Evolutionary conservation across 2,113 vertebrate genomes (phyloP), one percentile per base, ranked within the genome.

Genomic region (Martes martes): DNA sequence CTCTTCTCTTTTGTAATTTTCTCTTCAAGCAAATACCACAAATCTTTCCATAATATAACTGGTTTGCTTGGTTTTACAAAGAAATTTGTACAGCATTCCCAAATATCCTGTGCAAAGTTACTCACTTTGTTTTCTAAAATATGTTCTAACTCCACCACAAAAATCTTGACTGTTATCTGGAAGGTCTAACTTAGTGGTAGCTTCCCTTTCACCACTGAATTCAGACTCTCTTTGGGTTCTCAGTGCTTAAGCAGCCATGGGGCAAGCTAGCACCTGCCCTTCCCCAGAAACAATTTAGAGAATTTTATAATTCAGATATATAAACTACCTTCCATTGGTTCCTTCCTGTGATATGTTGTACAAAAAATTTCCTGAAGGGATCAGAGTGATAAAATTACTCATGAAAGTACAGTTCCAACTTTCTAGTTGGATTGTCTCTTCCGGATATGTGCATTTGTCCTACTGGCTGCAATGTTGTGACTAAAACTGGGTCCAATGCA

Each of bases 151-250:
- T 36, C 26, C 1, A 18, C 42, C 39, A 78, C 19, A 31, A 52
- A 76, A 84, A 1, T 78, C 23, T 83, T 52, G 74, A 47, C 45
- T 1, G 5, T 15, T 10, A 11, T 7, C 18, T 74, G 31, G 14
- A 18, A 21, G 10, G 9, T 61, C 36, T 61, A n/a, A n/a, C 4
- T 1, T 2, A 3, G 4, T 5, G 14, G 24, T n/a, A 18, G 1
- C 36, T 67, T n/a, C 6, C 8, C 28, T 10, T 6, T 33, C 11
- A 14, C 19, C 31, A 2, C 24, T 69, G 59, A 24, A 21, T 76
- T 76, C 31, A 57, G 23, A 4, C 14, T 7, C 6, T 24, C 1
- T 47, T 65, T 11, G 16, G 24, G 31, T 59, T 36, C 4, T 55
- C 45, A 39, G 31, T 45, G 21, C 15, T 4, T 81, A 28, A 15